These are phyloP conservation scores for Benitochromis conjunctus DNA, from an alignment of 2,113 vertebrate genomes.

Conservation along the genomic window DNA sequence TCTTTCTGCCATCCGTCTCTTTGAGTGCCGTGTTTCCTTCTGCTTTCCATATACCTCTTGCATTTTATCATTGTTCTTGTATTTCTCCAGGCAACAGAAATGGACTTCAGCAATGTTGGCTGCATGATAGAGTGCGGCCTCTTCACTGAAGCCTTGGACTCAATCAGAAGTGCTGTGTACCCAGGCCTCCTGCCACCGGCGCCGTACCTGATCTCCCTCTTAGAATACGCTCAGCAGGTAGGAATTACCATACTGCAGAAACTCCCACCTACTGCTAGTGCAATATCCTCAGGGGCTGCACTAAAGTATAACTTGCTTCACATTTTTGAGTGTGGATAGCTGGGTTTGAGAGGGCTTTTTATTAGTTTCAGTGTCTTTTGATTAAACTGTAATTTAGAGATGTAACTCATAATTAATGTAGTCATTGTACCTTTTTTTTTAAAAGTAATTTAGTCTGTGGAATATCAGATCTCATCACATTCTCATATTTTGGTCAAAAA, in stretches of 20 bases:
- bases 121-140: constrained; percentile 75
- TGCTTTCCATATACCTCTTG: constrained; percentile 14
- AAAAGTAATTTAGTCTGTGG: not conserved
- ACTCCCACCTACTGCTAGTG: not conserved
- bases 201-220: constrained; percentile 75
- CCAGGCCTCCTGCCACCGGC: constrained; percentile 79
- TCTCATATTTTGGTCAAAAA: not conserved
- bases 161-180: constrained; percentile 73
- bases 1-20: not conserved
- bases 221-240: constrained; percentile 82
- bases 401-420: not conserved
- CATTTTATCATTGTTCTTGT: constrained; percentile 28
- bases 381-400: not conserved
- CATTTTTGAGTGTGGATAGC: not conserved
- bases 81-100: constrained; percentile 50
- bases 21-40: constrained; percentile 21
- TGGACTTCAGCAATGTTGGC: constrained; percentile 62
- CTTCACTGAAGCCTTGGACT: constrained; percentile 80
- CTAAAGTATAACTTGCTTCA: not conserved
- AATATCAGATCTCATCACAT: not conserved
- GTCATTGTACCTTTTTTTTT: not conserved
- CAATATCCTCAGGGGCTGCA: not conserved
- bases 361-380: not conserved
- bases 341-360: not conserved
- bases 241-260: constrained; percentile 13